Conservation (phyloP, 2,797 vertebrate species). For the Acrossocheilus fasciatus region DNA sequence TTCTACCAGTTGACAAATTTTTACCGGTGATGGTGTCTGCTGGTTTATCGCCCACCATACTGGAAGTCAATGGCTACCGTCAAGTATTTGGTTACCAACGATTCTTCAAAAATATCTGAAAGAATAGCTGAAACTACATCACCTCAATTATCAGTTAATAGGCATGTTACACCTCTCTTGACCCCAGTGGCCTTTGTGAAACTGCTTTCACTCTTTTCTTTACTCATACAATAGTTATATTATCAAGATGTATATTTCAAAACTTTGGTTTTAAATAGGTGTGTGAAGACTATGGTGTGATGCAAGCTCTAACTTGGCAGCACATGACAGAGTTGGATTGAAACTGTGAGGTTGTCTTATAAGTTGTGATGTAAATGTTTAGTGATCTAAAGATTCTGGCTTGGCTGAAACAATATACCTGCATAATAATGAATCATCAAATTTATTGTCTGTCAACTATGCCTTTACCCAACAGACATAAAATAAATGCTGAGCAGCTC, state of each 20-base stretch:
- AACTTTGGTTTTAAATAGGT: background rate
- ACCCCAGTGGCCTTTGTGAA: background rate
- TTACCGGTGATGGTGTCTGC: too few species aligned
- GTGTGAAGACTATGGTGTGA: background rate
- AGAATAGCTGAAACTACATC: background rate
- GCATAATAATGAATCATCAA: background rate
- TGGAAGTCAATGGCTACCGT: too few species aligned
- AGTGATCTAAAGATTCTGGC: background rate
- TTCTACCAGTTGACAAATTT: too few species aligned
- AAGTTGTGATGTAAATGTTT: background rate
- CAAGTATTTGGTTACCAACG: too few species aligned
- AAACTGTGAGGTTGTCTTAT: background rate
- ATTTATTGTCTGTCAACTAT: background rate
- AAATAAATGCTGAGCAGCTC: conserved; percentile 8
- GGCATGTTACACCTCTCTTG: background rate
- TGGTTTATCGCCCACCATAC: too few species aligned
- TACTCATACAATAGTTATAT: background rate
- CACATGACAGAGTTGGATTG: background rate
- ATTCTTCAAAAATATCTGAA: background rate
- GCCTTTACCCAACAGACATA: background rate
- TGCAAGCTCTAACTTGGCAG: background rate
- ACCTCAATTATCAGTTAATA: background rate
- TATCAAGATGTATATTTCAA: background rate
- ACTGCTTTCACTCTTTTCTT: background rate
- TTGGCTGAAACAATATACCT: background rate